Conservation (phyloP, 2,797 vertebrate genomes). For the Petrocephalus sullivani region DNA sequence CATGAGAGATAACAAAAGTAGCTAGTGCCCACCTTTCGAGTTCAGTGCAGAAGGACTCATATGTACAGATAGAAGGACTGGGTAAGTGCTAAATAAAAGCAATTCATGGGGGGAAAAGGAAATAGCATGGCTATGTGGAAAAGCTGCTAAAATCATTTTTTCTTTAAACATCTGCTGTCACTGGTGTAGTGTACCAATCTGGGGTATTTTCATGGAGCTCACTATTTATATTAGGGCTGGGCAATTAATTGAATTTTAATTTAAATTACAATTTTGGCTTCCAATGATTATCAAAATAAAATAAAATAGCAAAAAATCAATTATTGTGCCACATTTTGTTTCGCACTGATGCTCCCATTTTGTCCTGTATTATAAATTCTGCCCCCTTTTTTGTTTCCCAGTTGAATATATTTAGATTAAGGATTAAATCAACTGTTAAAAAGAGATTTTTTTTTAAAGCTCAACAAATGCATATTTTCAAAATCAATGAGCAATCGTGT, state of each 20-base stretch:
- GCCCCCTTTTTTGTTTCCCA: neutral
- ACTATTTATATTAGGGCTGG: neutral
- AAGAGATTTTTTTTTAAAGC: neutral
- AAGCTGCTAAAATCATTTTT: neutral
- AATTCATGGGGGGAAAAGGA: neutral
- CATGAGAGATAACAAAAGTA: neutral
- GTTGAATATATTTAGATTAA: neutral
- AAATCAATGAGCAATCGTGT: neutral
- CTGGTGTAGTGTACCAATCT: neutral
- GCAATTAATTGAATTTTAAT: neutral
- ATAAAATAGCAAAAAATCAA: neutral
- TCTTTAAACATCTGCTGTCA: no score
- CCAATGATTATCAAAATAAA: neutral
- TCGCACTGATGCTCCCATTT: neutral
- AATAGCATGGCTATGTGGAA: neutral
- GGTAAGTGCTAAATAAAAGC: neutral
- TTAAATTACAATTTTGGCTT: neutral
- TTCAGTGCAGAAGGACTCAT: neutral
- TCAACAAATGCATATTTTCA: neutral
- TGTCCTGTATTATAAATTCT: neutral
- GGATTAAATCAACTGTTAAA: neutral
- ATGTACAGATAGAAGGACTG: neutral
- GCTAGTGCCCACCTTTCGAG: neutral
- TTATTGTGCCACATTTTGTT: neutral
- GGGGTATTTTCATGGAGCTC: neutral